Percentiles rank a stretch among this genome's conserved stretches.
Conservation (phyloP, 2,113 vertebrate species). For the Zapornia atra region DNA sequence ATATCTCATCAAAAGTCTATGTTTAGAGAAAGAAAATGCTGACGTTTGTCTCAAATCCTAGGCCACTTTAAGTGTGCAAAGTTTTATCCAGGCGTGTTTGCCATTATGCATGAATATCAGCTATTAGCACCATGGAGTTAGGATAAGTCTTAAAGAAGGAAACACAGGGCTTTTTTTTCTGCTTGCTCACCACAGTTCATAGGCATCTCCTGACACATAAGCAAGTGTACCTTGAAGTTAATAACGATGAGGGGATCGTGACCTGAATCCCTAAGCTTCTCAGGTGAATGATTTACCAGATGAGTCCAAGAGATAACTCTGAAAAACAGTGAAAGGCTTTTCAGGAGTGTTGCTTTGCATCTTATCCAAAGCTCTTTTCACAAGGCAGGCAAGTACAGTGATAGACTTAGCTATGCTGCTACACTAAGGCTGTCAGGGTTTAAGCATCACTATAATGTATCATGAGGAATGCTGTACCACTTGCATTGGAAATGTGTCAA, state of each 20-base stretch:
- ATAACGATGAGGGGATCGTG: background rate
- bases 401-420: slow-evolving; percentile 26
- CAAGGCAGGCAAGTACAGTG: background rate
- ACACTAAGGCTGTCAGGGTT: slow-evolving; percentile 34
- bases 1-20: background rate
- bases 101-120: background rate
- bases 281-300: background rate
- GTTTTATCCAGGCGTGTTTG: background rate
- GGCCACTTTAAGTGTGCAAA: background rate
- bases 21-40: background rate
- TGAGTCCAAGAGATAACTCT: background rate
- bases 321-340: background rate
- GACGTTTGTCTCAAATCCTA: background rate
- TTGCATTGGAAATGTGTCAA: slow-evolving; percentile 59
- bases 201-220: background rate
- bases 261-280: background rate
- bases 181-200: background rate
- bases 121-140: background rate
- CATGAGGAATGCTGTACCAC: background rate
- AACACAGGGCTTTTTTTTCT: background rate
- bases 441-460: slow-evolving; percentile 27
- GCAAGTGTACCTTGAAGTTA: background rate
- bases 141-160: background rate
- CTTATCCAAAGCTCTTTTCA: slow-evolving; percentile 24
- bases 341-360: background rate